Conservation (phyloP, 1,140 invertebrate genomes). For the Drosophila punjabiensis region DNA sequence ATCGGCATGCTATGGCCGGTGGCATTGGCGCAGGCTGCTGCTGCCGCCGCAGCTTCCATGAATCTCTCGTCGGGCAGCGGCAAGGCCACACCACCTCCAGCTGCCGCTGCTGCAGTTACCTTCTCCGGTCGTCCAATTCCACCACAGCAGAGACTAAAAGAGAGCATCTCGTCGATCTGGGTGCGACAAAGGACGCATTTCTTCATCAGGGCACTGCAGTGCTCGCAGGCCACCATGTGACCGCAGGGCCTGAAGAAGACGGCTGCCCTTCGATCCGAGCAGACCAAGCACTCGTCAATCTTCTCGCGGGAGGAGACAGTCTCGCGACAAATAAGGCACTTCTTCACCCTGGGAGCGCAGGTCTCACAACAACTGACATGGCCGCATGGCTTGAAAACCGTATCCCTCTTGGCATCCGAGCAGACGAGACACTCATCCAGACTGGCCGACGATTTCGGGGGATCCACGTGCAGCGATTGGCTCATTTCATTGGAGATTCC, state of each 20-base stretch:
- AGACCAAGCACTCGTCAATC: constrained; percentile 98
- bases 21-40: no score
- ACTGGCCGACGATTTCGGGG: constrained; percentile 78
- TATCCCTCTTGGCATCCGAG: constrained; percentile 96
- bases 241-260: constrained; percentile 97
- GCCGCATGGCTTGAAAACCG: constrained; percentile 93
- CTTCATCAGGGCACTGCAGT: constrained; percentile 97
- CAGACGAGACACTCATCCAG: constrained; percentile 98
- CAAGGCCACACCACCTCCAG: constrained; percentile 13
- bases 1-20: constrained; percentile 78
- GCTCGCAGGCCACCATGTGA: constrained; percentile 97
- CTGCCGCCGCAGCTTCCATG: constrained; percentile 55
- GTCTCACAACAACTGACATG: constrained; percentile 97
- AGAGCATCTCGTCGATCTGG: constrained; percentile 92
- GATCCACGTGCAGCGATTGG: constrained; percentile 65
- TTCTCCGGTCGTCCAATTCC: constrained; percentile 87
- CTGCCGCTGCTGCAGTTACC: constrained; percentile 70
- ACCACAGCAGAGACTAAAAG: constrained; percentile 90
- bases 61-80: constrained; percentile 51
- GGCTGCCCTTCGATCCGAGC: constrained; percentile 96
- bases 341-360: constrained; percentile 97
- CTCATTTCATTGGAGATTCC: constrained; percentile 57
- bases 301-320: constrained; percentile 91
- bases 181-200: constrained; percentile 97
- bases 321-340: constrained; percentile 97